A percentile compares a stretch with the other conserved stretches of the same genome.
Evolutionary conservation across 2,113 vertebrate genomes (phyloP).

Genomic region (Meriones unguiculatus): DNA sequence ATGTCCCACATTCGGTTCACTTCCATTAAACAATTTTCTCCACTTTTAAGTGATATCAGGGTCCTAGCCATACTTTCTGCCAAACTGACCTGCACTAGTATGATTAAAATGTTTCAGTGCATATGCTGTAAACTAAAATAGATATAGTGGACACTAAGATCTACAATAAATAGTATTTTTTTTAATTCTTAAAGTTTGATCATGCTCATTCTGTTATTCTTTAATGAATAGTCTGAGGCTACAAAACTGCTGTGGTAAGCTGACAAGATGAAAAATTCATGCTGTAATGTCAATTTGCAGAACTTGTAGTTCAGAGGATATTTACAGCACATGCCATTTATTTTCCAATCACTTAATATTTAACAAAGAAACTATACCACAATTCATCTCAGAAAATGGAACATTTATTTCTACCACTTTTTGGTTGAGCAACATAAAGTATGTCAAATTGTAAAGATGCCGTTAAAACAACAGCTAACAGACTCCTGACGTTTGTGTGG

Average conservation of each 20-base stretch:
- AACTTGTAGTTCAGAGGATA: conserved; percentile 72
- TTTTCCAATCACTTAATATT: conserved; percentile 73
- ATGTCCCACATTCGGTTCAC: rapidly evolving
- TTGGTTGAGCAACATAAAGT: conserved; percentile 7
- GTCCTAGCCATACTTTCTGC: too few relatives aligned
- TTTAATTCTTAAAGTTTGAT: conserved; percentile 75
- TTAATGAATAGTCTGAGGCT: conserved; percentile 73
- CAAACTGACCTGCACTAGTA: conserved; percentile 65
- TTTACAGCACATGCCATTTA: conserved; percentile 72
- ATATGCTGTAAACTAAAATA: conserved; percentile 60
- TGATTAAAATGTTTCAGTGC: conserved; percentile 66
- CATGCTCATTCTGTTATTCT: conserved; percentile 65
- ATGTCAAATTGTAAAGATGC: background rate
- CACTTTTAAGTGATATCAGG: background rate
- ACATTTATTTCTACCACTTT: conserved; percentile 59
- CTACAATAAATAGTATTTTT: conserved; percentile 71
- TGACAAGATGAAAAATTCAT: conserved; percentile 83
- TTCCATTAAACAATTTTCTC: background rate
- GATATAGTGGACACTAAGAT: conserved; percentile 77
- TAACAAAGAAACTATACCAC: conserved; percentile 70
- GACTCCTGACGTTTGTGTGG: conserved; percentile 16
- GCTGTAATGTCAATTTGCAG: conserved; percentile 71
- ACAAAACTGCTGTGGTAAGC: conserved; percentile 63
- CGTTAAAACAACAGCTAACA: background rate
- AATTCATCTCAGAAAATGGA: conserved; percentile 77